Evolutionary conservation across 2,113 vertebrate species (phyloP).

Genomic region (Empidonax alnorum): DNA sequence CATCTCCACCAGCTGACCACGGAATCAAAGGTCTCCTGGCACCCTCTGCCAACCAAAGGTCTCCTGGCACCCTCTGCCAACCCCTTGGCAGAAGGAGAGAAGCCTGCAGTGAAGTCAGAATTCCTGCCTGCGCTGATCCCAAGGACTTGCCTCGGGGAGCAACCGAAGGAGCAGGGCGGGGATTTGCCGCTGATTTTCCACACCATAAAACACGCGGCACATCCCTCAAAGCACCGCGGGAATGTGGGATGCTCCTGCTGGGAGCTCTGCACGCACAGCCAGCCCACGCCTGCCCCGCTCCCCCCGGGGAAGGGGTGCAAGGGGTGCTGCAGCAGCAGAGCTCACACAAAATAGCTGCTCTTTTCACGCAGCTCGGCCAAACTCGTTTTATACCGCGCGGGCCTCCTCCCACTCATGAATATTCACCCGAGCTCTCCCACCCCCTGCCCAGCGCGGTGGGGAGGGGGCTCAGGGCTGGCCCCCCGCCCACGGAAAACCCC

Average conservation of each 20-base stretch:
- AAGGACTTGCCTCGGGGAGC: accelerated
- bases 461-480: neutral
- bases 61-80: neutral
- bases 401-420: neutral
- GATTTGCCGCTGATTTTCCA: neutral
- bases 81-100: neutral
- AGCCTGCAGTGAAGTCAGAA: neutral
- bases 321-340: neutral
- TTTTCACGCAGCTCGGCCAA: neutral
- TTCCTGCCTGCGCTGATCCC: neutral
- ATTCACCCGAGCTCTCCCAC: neutral
- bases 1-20: neutral
- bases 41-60: neutral
- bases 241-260: neutral
- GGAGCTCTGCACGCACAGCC: neutral
- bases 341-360: neutral
- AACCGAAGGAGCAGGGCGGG: neutral
- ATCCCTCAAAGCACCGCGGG: neutral
- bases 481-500: neutral
- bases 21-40: neutral
- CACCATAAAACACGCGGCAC: accelerated
- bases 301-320: neutral
- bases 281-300: no score
- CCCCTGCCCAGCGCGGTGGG: accelerated
- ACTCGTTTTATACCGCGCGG: accelerated